phyloP scores from a whole-genome alignment of 2,797 vertebrate species.

The Coccyzus lansbergi region DNA sequence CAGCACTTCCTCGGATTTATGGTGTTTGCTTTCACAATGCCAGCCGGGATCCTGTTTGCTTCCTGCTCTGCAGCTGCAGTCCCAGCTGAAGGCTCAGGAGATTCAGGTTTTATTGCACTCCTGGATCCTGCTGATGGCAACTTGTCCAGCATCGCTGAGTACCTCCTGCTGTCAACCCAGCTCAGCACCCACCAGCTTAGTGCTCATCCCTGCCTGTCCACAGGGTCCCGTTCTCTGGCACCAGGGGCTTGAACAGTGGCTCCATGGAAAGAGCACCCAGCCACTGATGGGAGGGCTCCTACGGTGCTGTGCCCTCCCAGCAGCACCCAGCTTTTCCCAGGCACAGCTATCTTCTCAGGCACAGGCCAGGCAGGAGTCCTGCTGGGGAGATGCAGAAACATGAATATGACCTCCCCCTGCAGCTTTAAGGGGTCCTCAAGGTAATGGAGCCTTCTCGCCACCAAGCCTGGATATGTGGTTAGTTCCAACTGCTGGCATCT shows the following conservation, averaged over 20 bases:
- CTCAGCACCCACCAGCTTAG: background rate
- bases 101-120: constrained; percentile 54
- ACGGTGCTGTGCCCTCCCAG: background rate
- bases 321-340: background rate
- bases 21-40: constrained; percentile 69
- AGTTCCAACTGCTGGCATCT: background rate
- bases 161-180: background rate
- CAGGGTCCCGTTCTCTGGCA: background rate
- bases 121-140: constrained; percentile 23
- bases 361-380: background rate
- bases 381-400: background rate
- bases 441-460: background rate
- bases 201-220: fast-evolving
- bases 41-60: constrained; percentile 65
- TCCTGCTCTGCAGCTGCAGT: constrained; percentile 65
- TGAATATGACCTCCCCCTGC: background rate
- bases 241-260: fast-evolving
- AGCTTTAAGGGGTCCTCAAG: background rate
- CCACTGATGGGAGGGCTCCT: background rate
- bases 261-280: background rate
- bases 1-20: constrained; percentile 61
- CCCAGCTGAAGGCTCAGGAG: constrained; percentile 44
- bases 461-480: fast-evolving
- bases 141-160: background rate
- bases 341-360: background rate